A percentile compares a stretch with the other conserved stretches of the same genome.
Evolutionary conservation across 2,113 vertebrate genomes (phyloP).

Genomic region (Grus americana): DNA sequence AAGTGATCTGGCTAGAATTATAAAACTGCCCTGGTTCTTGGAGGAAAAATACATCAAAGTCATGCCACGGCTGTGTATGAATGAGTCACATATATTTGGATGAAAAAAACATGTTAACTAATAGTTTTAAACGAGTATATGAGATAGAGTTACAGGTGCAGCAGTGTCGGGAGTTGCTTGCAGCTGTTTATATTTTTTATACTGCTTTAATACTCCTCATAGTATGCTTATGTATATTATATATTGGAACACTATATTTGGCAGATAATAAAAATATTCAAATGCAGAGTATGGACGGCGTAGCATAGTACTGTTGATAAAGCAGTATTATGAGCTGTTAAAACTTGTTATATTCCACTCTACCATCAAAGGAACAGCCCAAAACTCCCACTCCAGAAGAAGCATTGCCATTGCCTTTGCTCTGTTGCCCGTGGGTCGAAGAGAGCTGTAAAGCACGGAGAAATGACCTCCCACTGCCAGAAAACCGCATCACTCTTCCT

Average conservation of each 20-base stretch:
- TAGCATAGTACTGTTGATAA: background rate
- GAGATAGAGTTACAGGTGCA: background rate
- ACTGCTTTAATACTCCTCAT: background rate
- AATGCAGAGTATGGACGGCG: background rate
- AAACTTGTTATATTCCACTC: background rate
- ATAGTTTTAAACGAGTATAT: background rate
- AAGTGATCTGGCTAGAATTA: background rate
- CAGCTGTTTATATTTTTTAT: background rate
- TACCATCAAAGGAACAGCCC: background rate
- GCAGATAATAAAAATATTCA: background rate
- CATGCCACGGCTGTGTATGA: background rate
- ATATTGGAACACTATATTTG: background rate
- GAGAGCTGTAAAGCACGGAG: background rate
- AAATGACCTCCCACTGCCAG: background rate
- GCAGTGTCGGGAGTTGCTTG: background rate
- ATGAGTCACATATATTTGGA: background rate
- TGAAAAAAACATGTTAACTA: background rate
- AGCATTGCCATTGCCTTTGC: background rate
- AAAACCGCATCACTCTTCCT: background rate
- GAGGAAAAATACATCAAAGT: background rate
- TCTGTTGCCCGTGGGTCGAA: background rate
- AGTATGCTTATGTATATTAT: background rate
- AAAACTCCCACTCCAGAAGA: background rate
- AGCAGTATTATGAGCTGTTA: background rate
- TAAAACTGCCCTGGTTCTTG: background rate